Evolutionary conservation across 2,113 vertebrate species (phyloP).

Genomic region (Oreochromis aureus): DNA sequence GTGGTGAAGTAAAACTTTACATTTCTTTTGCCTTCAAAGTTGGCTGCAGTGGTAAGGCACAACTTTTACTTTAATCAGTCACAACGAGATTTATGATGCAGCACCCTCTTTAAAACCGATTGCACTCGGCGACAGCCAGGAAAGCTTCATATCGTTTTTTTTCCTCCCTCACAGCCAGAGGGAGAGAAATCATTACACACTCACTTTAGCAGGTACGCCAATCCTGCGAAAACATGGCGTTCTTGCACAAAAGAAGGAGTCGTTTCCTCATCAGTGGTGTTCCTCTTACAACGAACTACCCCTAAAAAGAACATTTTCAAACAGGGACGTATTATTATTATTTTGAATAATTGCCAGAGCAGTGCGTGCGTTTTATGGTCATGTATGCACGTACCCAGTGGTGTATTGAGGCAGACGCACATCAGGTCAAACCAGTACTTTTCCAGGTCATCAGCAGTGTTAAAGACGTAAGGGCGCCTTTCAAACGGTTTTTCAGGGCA

Average conservation of each 20-base stretch:
- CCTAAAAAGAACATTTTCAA: slow-evolving; percentile 19
- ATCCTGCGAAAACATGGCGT: slow-evolving; percentile 19
- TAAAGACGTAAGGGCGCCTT: slow-evolving; percentile 75
- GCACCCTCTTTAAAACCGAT: background rate
- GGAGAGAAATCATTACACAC: background rate
- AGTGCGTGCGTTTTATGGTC: background rate
- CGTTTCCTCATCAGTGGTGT: background rate
- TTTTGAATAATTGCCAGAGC: background rate
- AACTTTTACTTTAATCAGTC: background rate
- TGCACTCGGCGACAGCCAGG: accelerated
- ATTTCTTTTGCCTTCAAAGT: background rate
- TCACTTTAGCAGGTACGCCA: slow-evolving; percentile 58
- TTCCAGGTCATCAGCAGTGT: slow-evolving; percentile 80
- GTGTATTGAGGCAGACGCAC: slow-evolving; percentile 94
- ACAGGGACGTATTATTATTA: background rate
- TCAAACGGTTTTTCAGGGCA: slow-evolving; percentile 79
- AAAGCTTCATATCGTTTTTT: accelerated
- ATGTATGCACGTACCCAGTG: slow-evolving; percentile 74
- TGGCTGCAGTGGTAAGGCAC: background rate
- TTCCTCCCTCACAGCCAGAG: background rate
- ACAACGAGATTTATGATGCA: background rate
- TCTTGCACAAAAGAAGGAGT: slow-evolving; percentile 26
- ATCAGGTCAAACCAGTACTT: slow-evolving; percentile 96
- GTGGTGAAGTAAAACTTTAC: background rate
- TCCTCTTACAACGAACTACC: slow-evolving; percentile 33